Base-by-base conservation (phyloP, 2,888 invertebrate genomes). In the Ametastegia equiseti region DNA sequence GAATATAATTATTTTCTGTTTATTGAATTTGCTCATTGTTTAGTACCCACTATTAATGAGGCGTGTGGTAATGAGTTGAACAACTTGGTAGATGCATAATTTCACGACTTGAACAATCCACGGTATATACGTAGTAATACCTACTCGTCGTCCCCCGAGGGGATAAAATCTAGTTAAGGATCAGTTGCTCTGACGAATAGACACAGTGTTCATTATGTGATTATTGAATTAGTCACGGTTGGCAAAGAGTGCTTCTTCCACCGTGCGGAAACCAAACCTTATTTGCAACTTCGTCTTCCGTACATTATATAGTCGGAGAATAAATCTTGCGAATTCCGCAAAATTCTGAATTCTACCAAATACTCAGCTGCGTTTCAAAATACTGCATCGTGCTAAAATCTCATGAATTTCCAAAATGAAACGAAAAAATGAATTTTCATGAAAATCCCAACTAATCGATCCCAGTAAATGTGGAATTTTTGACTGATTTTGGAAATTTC, bases 91-190 rank as follows among this genome's bases (percentile, higher is more conserved):
- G 19, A 39, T 67, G 27, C n/a, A 27, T 27, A 54, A 33, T 33
- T 33, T 36, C 13, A 23, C 45, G 33, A 54, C 33, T 75, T 36
- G 23, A 45, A 69, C 2, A 27, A 45, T 69, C 9, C 9, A 54
- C 33, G n/a, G 19, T 13, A 54, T n/a, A n/a, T n/a, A n/a, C n/a
- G n/a, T n/a, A n/a, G n/a, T n/a, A n/a, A n/a, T n/a, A 39, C 42
- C 27, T 15, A 67, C 13, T 75, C 54, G 5, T 19, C 19, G n/a
- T n/a, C 6, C 75, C 36, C 19, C 11, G 11, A 36, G 75, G 75
- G 50, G 19, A 75, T 75, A 33, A 75, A 75, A 75, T 75, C 75
- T 45, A 36, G 75, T 75, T 75, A 75, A 19, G 75, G 54, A 75
- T 75, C 75, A 75, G 75, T 75, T 36, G 13, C 23, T 75, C 23